Base-by-base conservation (phyloP, 2,113 vertebrate genomes). In the Ageneiosus marmoratus region DNA sequence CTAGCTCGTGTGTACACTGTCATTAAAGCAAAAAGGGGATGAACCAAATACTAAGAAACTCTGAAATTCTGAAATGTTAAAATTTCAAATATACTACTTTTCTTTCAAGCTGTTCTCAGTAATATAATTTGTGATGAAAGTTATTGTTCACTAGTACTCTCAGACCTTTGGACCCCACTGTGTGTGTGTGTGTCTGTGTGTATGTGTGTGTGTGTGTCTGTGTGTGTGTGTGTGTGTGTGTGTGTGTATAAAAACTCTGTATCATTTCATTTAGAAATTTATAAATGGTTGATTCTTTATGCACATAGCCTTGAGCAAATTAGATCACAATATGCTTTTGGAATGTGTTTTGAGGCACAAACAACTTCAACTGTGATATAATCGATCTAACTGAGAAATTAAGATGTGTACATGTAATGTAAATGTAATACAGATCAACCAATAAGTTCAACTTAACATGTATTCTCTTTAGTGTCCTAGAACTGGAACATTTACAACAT, bases 181-280 rank as follows among this genome's bases (percentile, higher is more conserved):
- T 27, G n/a, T 12, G 20, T 24, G 22, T n/a, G n/a, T n/a, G n/a
- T n/a, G n/a, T n/a, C n/a, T n/a, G n/a, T n/a, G n/a, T n/a, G n/a
- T n/a, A n/a, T n/a, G n/a, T n/a, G n/a, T n/a, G n/a, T n/a, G n/a
- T n/a, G n/a, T n/a, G n/a, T n/a, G n/a, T n/a, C n/a, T n/a, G n/a
- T n/a, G n/a, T n/a, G n/a, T n/a, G n/a, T n/a, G n/a, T 60, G 56
- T 60, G 8, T 65, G 32, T 34, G 29, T 20, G 18, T 32, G n/a
- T 69, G 29, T 67, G 7, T 67, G 63, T 51, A 20, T 32, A 34
- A 74, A 63, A 75, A 63, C 4, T 37, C 5, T 29, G 48, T 55
- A 74, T 53, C 32, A 77, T 77, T 62, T 67, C 22, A 67, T 73
- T 44, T 12, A 73, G n/a, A 74, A 8, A 67, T 53, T 41, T 62